A percentile compares a stretch with the other conserved stretches of the same genome.
phyloP scores from a whole-genome alignment of 1,140 invertebrate species.

The Drosophila sechellia region DNA sequence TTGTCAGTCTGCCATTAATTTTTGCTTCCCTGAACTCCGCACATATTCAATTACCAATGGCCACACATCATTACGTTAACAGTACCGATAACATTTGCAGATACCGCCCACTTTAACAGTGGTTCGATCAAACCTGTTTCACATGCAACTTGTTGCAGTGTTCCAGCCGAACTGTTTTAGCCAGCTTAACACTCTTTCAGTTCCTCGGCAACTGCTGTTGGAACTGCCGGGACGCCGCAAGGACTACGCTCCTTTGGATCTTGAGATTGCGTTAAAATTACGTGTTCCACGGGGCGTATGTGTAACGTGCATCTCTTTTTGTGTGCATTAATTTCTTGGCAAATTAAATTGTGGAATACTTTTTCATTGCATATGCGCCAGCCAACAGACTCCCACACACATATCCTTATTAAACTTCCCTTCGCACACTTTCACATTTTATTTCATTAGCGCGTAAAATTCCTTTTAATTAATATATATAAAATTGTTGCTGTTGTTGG shows the following conservation, averaged over 20 bases:
- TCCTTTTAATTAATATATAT: constrained; percentile 80
- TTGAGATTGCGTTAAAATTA: constrained; percentile 3
- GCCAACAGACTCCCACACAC: constrained; percentile 2
- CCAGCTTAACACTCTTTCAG: constrained; percentile 24
- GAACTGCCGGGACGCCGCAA: constrained; percentile 17
- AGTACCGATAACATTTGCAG: constrained; percentile 5
- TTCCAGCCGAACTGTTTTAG: not conserved
- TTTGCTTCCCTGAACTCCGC: constrained; percentile 14
- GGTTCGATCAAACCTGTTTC: constrained; percentile 22
- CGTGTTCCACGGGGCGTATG: constrained; percentile 22
- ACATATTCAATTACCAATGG: constrained; percentile 52
- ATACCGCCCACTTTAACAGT: constrained; percentile 32
- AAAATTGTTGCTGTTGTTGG: constrained; percentile 55
- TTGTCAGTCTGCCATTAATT: constrained; percentile 26
- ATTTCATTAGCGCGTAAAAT: constrained; percentile 81
- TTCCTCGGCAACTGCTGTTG: constrained; percentile 28
- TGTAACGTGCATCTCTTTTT: constrained; percentile 22
- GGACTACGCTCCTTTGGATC: constrained; percentile 3
- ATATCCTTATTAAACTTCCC: constrained; percentile 25
- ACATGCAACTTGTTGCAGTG: constrained; percentile 3
- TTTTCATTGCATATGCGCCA: constrained; percentile 46
- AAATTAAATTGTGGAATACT: constrained; percentile 49
- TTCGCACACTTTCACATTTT: constrained; percentile 52
- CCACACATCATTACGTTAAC: constrained; percentile 33
- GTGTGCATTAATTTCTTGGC: constrained; percentile 4